Conservation (phyloP, 2,797 vertebrate species). For the Nannoperca obscura region DNA sequence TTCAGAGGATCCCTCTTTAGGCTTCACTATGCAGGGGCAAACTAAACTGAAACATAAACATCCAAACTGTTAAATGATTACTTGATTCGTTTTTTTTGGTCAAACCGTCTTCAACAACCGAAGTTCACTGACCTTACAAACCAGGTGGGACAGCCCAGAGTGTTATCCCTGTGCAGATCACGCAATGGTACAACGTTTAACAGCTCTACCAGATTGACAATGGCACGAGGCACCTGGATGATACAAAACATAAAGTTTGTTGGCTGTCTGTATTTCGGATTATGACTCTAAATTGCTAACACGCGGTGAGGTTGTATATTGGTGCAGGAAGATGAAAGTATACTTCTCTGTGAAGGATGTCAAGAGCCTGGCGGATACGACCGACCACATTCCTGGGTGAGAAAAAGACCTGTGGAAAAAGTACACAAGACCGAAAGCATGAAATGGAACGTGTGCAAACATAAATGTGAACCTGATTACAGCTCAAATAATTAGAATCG, state of each 20-base stretch:
- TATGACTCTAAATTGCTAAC: neutral
- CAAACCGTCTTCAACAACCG: too few species aligned
- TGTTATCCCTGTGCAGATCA: slow-evolving; percentile 81
- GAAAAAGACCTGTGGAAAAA: slow-evolving; percentile 82
- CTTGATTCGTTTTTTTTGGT: neutral
- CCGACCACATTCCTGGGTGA: slow-evolving; percentile 84
- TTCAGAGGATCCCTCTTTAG: slow-evolving; percentile 83
- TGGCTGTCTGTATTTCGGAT: neutral
- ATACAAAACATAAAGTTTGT: neutral
- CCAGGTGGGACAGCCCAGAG: slow-evolving; percentile 86
- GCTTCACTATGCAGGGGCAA: slow-evolving; percentile 90
- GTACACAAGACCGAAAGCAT: neutral
- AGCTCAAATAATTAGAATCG: neutral
- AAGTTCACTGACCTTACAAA: slow-evolving; percentile 77
- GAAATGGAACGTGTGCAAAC: neutral
- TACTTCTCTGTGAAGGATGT: slow-evolving; percentile 91
- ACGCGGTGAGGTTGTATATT: neutral
- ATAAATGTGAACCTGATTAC: neutral
- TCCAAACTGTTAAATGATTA: neutral
- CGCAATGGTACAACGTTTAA: slow-evolving; percentile 83
- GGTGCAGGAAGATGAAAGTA: slow-evolving; percentile 2
- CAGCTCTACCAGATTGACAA: slow-evolving; percentile 92
- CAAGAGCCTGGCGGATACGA: slow-evolving; percentile 89
- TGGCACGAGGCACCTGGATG: slow-evolving; percentile 90
- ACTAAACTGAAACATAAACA: slow-evolving; percentile 77